These are phyloP conservation scores for Proctacanthus coquilletti DNA, from an alignment of 1,140 invertebrate genomes.

Conservation along the genomic window DNA sequence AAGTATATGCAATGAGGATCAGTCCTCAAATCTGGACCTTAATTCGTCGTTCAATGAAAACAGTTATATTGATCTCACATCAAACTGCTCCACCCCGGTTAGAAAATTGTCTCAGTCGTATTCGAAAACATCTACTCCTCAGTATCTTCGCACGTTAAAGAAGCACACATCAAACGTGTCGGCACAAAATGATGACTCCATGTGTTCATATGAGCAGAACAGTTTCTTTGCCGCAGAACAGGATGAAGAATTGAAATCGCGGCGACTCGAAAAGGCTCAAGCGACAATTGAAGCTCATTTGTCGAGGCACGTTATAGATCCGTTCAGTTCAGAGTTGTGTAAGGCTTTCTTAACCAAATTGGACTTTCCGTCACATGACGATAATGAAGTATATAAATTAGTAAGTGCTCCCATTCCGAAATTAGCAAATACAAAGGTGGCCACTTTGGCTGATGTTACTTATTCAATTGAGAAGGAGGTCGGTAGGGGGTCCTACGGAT, in stretches of 20 bases:
- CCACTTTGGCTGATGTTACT: slow-evolving; percentile 37
- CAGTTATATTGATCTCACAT: background rate
- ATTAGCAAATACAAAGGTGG: slow-evolving; percentile 33
- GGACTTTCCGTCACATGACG: slow-evolving; percentile 30
- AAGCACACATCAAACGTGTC: slow-evolving; percentile 2
- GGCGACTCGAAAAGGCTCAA: slow-evolving; percentile 21
- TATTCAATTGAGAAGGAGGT: slow-evolving; percentile 58
- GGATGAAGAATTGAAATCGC: slow-evolving; percentile 22
- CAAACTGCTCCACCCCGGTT: background rate
- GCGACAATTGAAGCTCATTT: slow-evolving; percentile 23
- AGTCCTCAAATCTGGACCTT: slow-evolving; percentile 3
- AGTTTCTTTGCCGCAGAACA: slow-evolving; percentile 28
- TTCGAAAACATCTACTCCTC: slow-evolving; percentile 2
- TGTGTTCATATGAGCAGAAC: slow-evolving; percentile 24
- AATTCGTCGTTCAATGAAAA: background rate
- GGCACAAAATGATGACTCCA: slow-evolving; percentile 6
- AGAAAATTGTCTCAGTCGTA: background rate
- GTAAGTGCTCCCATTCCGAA: slow-evolving; percentile 26
- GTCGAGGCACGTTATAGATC: slow-evolving; percentile 32
- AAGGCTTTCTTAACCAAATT: slow-evolving; percentile 38
- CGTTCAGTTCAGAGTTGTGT: slow-evolving; percentile 40
- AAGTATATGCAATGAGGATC: background rate
- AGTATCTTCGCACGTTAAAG: slow-evolving; percentile 2
- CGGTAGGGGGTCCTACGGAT: slow-evolving; percentile 60
- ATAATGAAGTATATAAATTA: slow-evolving; percentile 22